Evolutionary conservation across 2,888 invertebrate species (phyloP).

Genomic region (Lampropteryx suffumata): DNA sequence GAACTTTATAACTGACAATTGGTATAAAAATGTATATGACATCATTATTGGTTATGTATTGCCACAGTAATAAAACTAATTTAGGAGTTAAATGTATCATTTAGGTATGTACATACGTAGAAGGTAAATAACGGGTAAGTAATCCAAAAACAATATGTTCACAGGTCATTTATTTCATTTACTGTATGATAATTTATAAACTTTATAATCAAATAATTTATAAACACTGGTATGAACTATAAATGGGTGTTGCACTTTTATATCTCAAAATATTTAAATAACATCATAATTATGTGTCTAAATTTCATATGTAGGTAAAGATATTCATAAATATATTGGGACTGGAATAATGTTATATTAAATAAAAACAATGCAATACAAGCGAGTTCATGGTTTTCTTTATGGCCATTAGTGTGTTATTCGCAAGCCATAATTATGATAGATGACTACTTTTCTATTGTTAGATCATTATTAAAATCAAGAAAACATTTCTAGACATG

Average conservation of each 20-base stretch:
- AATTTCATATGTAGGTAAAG: slow-evolving; percentile 29
- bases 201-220: no score
- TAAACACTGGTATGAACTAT: slow-evolving; percentile 56
- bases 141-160: slow-evolving; percentile 44
- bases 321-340: slow-evolving; percentile 16
- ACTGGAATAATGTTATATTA: slow-evolving; percentile 27
- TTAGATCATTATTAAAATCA: slow-evolving; percentile 72
- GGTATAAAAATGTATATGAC: no score
- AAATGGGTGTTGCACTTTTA: slow-evolving; percentile 15
- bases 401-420: slow-evolving; percentile 81
- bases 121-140: no score
- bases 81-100: no score
- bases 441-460: slow-evolving; percentile 73
- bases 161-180: slow-evolving; percentile 75
- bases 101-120: no score
- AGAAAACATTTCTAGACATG: slow-evolving; percentile 56
- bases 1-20: no score
- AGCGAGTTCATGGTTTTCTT: slow-evolving; percentile 74
- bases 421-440: slow-evolving; percentile 68
- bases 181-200: slow-evolving; percentile 64
- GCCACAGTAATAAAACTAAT: no score
- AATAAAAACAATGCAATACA: slow-evolving; percentile 75
- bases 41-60: no score
- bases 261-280: slow-evolving; percentile 39
- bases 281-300: slow-evolving; percentile 10